Base-by-base conservation (phyloP, 2,797 vertebrate genomes). In the Acanthurus lineatus region DNA sequence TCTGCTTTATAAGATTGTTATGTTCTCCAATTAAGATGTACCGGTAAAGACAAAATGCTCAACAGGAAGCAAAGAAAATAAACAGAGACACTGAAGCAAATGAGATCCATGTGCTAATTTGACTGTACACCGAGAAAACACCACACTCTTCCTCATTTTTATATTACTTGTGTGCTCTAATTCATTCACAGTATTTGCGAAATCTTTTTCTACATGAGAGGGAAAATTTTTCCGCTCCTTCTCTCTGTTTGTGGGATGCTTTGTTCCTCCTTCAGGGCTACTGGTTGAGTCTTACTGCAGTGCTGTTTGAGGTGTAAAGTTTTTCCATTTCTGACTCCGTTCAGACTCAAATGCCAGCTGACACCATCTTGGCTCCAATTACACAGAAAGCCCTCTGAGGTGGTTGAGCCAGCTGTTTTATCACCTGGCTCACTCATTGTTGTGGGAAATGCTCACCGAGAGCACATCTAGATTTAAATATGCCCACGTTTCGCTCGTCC, bases 381-480 rank as follows among this genome's bases (percentile, higher is more conserved):
- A 70, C 47, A 69, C 47, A 61, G 59, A 76, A 64, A 73, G 54
- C 59, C 42, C 35, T 82, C 22, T 16, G 11, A 62, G 52, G 71
- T 75, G 82, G 51, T 59, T 0, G 10, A 72, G 71, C 77, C 74
- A 61, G 57, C 69, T 48, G 56, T 74, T 89, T 87, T 86, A 80
- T 84, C 78, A 81, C 85, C 51, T 73, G 12, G 25, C 73, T 72
- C 22, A 10, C 64, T 77, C 38, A 28, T 59, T 83, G 76, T 88
- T 71, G 69, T 63, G 63, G n/a, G 14, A 82, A 59, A 72, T 8
- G 49, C 42, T 79, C 53, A 63, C 35, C 65, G 68, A 79, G 85
- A 69, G 82, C 70, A 60, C 77, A 73, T 81, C 82, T 86, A 70
- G 70, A 87, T 76, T 81, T 59, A 74, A 85, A 87, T 19, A 22